Conservation (phyloP, 2,113 vertebrate species). For the Nansenia antarctica region DNA sequence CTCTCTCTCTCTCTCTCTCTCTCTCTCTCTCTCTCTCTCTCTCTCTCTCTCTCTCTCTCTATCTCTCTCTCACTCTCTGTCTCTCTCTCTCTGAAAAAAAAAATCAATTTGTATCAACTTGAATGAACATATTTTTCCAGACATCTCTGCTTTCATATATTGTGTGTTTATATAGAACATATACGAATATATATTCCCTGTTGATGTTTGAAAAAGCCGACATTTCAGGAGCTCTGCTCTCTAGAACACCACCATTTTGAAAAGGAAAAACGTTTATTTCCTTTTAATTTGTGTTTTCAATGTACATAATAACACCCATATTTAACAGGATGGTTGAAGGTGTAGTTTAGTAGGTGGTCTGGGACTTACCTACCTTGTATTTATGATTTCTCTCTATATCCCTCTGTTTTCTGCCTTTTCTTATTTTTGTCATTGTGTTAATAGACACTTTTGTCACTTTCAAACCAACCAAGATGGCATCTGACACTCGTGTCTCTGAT, state of each 20-base stretch:
- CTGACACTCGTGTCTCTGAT: no score
- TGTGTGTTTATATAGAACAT: slow-evolving; percentile 64
- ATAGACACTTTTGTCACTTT: background rate
- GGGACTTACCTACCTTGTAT: slow-evolving; percentile 93
- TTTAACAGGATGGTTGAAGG: slow-evolving; percentile 88
- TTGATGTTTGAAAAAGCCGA: slow-evolving; percentile 63
- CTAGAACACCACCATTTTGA: background rate
- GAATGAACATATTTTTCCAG: slow-evolving; percentile 82
- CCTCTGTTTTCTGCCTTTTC: slow-evolving; percentile 25
- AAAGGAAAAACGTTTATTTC: slow-evolving; percentile 59
- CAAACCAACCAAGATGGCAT: slow-evolving; percentile 19
- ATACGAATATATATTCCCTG: slow-evolving; percentile 35
- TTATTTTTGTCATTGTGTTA: slow-evolving; percentile 17
- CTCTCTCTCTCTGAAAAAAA: no score
- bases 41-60: no score
- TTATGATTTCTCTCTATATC: slow-evolving; percentile 83
- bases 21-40: no score
- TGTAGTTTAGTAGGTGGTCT: slow-evolving; percentile 91
- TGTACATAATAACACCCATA: slow-evolving; percentile 91
- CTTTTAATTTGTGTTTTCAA: slow-evolving; percentile 48
- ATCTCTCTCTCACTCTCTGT: no score
- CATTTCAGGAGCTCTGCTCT: slow-evolving; percentile 50
- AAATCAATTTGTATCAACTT: slow-evolving; percentile 75
- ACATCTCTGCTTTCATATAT: slow-evolving; percentile 77
- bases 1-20: no score